Conservation (phyloP, 2,888 invertebrate species). For the Pristionchus fissidentatus region DNA sequence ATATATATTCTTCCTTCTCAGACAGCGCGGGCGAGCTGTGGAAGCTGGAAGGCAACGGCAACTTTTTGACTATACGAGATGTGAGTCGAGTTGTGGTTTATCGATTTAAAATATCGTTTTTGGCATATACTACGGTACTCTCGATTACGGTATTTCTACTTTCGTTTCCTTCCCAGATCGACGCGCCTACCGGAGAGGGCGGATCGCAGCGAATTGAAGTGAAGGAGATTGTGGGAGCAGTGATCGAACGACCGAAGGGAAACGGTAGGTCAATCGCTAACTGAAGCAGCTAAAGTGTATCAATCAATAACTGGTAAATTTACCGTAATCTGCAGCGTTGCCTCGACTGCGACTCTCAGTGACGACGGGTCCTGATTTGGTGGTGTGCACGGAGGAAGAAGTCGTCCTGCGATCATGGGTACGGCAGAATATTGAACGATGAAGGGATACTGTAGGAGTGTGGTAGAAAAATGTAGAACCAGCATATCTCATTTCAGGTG, state of each 20-base stretch:
- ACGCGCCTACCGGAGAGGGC: not conserved
- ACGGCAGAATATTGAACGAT: not conserved
- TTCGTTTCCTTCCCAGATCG: not conserved
- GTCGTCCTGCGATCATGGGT: conserved; percentile 22
- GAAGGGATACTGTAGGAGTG: not conserved
- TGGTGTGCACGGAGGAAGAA: conserved; percentile 31
- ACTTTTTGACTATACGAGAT: conserved; percentile 20
- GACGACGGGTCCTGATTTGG: not conserved
- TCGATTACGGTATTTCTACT: not conserved
- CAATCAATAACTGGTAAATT: not conserved
- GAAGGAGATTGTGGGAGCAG: conserved; percentile 10
- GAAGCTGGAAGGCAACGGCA: conserved; percentile 29
- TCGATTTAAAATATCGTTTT: not conserved
- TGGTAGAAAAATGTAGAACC: too few species aligned
- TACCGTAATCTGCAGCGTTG: not conserved
- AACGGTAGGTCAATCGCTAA: conserved; percentile 3
- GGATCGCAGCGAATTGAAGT: not conserved
- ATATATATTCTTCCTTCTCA: not conserved
- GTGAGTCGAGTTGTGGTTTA: not conserved
- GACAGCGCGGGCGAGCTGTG: conserved; percentile 38
- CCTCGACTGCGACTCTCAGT: not conserved
- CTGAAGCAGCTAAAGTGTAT: too few species aligned
- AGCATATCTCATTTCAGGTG: not conserved
- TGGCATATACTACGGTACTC: too few species aligned
- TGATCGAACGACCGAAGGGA: not conserved